Evolutionary conservation across 37 sponge, comb jelly and placozoan genomes (phyloP).

Genomic region (Beroe forskalii): DNA sequence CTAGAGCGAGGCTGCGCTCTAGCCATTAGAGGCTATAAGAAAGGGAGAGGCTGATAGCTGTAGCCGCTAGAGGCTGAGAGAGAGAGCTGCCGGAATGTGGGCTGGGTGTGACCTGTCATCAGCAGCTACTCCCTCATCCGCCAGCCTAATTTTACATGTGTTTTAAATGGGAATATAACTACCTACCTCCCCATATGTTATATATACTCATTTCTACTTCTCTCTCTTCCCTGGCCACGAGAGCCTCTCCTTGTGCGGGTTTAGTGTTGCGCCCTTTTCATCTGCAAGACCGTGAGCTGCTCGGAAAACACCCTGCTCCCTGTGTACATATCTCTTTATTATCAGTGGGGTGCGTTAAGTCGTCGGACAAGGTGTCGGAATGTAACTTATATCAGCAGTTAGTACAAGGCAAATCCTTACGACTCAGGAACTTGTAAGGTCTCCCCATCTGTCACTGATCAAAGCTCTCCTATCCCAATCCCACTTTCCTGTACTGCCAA

Average conservation of each 20-base stretch:
- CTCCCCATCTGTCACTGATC: background rate
- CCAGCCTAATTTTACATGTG: constrained; percentile 20
- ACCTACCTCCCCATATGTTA: background rate
- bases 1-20: too few species aligned
- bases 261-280: too few species aligned
- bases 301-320: too few species aligned
- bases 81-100: background rate
- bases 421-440: background rate
- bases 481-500: too few species aligned
- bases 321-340: too few species aligned
- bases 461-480: too few species aligned
- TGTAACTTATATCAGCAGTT: background rate
- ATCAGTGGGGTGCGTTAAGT: too few species aligned
- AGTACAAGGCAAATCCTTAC: constrained; percentile 8
- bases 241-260: too few species aligned
- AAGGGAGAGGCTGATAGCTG: too few species aligned
- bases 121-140: background rate
- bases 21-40: too few species aligned
- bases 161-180: constrained; percentile 27
- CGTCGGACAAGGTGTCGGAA: background rate
- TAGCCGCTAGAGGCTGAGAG: background rate
- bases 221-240: too few species aligned
- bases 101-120: constrained; percentile 39
- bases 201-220: background rate
- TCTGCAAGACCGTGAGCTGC: too few species aligned